phyloP scores from a whole-genome alignment of 1,140 invertebrate genomes.

The Drosophila nigrodunni region DNA sequence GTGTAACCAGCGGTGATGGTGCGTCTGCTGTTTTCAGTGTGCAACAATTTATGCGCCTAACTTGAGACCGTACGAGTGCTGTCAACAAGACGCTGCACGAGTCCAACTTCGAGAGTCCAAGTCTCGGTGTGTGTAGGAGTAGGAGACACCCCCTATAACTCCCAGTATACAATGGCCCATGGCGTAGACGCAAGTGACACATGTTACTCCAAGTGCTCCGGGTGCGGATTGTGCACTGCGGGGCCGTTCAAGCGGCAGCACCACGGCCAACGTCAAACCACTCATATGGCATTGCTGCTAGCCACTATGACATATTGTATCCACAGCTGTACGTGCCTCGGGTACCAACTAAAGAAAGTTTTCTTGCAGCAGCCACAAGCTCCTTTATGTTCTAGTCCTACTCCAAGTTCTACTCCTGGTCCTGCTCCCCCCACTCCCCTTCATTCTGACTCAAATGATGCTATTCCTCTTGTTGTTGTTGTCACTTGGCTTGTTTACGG shows the following conservation, averaged over 20 bases:
- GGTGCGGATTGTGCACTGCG: slow-evolving; percentile 9
- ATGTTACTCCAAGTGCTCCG: slow-evolving; percentile 51
- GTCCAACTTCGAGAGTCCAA: background rate
- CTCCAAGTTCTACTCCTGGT: background rate
- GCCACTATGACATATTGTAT: slow-evolving; percentile 79
- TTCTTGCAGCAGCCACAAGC: slow-evolving; percentile 18
- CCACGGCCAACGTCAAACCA: background rate
- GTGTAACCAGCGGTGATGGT: background rate
- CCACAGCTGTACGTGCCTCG: slow-evolving; percentile 72
- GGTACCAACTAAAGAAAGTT: slow-evolving; percentile 68
- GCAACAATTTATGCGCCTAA: slow-evolving; percentile 52
- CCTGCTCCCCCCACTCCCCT: background rate
- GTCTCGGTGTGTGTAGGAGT: too few relatives aligned
- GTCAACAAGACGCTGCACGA: slow-evolving; percentile 45
- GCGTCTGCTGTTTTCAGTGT: background rate
- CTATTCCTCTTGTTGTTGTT: slow-evolving; percentile 22
- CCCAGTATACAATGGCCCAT: background rate
- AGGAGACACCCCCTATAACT: background rate
- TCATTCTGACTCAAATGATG: background rate
- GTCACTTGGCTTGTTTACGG: slow-evolving; percentile 54
- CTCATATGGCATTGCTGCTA: slow-evolving; percentile 24
- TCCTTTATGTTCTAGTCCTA: background rate
- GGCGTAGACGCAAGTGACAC: slow-evolving; percentile 37
- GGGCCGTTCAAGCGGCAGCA: background rate
- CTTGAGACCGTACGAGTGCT: slow-evolving; percentile 44